These are phyloP conservation scores for Bombus difficillimus DNA, from an alignment of 1,140 invertebrate species.

Conservation along the genomic window DNA sequence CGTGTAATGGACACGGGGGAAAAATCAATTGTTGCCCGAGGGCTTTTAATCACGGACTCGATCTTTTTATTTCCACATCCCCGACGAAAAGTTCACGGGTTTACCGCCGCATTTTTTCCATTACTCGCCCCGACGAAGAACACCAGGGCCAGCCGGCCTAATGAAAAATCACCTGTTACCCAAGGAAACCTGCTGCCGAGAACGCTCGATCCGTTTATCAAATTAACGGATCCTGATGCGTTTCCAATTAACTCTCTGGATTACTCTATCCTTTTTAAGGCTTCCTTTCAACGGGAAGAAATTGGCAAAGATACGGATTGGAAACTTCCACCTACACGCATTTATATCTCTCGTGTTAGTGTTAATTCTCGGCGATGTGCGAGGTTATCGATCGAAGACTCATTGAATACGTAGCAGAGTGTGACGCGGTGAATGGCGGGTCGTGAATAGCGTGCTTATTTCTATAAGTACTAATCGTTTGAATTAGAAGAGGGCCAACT, in stretches of 20 bases:
- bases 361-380: too few relatives aligned
- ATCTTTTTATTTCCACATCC: constrained; percentile 68
- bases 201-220: constrained; percentile 26
- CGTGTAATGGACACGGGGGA: constrained; percentile 51
- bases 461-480: constrained; percentile 10
- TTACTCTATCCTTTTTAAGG: neutral
- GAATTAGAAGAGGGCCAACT: neutral
- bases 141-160: neutral
- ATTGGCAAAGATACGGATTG: neutral
- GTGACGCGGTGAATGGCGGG: neutral
- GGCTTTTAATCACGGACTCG: constrained; percentile 69
- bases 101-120: constrained; percentile 22
- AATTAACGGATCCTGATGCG: constrained; percentile 1
- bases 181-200: neutral
- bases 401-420: neutral
- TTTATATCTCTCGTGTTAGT: too few relatives aligned
- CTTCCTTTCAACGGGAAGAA: neutral
- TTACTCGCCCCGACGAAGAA: constrained; percentile 24
- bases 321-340: neutral
- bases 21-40: constrained; percentile 72
- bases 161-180: constrained; percentile 55
- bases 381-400: too few relatives aligned
- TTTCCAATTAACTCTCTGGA: neutral
- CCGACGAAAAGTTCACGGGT: constrained; percentile 55
- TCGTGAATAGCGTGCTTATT: neutral